These are phyloP conservation scores for Pristionchus japonicus DNA, from an alignment of 2,888 invertebrate genomes.

Conservation along the genomic window DNA sequence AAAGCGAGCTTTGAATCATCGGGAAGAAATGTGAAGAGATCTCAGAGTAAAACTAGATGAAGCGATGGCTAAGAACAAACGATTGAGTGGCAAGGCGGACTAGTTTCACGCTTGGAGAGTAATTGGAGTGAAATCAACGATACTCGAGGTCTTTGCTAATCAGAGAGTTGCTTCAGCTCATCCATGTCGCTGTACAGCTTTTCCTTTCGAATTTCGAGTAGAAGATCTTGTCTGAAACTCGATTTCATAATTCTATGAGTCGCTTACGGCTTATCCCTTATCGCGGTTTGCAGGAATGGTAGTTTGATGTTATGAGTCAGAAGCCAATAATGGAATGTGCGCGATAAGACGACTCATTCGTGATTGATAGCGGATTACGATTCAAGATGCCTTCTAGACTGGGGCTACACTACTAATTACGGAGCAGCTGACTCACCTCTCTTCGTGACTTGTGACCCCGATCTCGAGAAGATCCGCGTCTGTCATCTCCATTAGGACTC, in stretches of 20 bases:
- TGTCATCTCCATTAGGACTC: constrained; percentile 63
- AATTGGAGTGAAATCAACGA: neutral
- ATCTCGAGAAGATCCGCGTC: constrained; percentile 61
- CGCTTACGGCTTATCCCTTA: neutral
- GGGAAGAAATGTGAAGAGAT: neutral
- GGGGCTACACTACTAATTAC: neutral
- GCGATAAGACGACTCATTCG: neutral
- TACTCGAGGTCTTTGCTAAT: neutral
- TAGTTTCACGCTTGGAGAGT: neutral
- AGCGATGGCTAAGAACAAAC: neutral
- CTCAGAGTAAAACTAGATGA: neutral
- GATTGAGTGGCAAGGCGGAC: neutral
- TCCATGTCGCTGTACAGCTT: constrained; percentile 64
- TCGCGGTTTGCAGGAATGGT: neutral
- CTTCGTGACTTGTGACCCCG: constrained; percentile 61
- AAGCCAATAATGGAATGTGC: neutral
- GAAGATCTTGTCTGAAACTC: constrained; percentile 62
- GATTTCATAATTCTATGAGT: no score
- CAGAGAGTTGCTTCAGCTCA: constrained; percentile 58
- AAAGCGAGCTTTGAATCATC: neutral
- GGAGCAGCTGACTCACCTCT: constrained; percentile 50
- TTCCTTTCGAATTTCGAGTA: constrained; percentile 64
- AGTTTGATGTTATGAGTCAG: neutral
- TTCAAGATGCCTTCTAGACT: neutral
- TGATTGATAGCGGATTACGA: neutral